Percentiles rank a stretch among this genome's conserved stretches.
Evolutionary conservation across 2,888 invertebrate genomes (phyloP).

Genomic region (Deilephila porcellus): DNA sequence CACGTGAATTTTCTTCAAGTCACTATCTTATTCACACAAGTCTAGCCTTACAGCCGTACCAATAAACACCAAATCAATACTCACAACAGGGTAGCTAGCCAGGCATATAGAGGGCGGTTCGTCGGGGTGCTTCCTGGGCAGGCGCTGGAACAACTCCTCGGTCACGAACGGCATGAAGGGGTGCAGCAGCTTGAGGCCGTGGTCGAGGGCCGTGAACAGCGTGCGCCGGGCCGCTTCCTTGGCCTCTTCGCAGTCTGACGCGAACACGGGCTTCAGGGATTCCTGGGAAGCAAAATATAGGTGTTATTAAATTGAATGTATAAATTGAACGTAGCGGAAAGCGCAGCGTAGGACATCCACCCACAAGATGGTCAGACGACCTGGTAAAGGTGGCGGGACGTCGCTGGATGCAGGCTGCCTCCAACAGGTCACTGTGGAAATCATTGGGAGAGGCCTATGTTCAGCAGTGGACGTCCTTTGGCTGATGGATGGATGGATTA

Average conservation of each 20-base stretch:
- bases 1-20: too few relatives aligned
- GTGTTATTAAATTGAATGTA: background rate
- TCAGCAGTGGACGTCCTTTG: too few relatives aligned
- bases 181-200: constrained; percentile 93
- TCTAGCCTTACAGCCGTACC: too few relatives aligned
- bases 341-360: too few relatives aligned
- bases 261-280: constrained; percentile 94
- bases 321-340: too few relatives aligned
- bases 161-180: constrained; percentile 99
- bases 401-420: too few relatives aligned
- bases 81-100: constrained; percentile 91
- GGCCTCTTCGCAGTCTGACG: constrained; percentile 81
- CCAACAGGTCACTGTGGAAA: too few relatives aligned
- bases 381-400: too few relatives aligned
- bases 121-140: constrained; percentile 87
- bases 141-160: constrained; percentile 96
- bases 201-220: constrained; percentile 92
- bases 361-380: too few relatives aligned
- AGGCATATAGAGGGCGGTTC: constrained; percentile 93
- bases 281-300: constrained; percentile 82
- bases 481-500: too few relatives aligned
- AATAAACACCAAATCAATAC: constrained; percentile 35
- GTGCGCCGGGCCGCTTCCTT: constrained; percentile 88
- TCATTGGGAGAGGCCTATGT: too few relatives aligned
- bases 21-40: too few relatives aligned